Conservation (phyloP, 1,140 invertebrate species). For the Campoletis sonorensis region DNA sequence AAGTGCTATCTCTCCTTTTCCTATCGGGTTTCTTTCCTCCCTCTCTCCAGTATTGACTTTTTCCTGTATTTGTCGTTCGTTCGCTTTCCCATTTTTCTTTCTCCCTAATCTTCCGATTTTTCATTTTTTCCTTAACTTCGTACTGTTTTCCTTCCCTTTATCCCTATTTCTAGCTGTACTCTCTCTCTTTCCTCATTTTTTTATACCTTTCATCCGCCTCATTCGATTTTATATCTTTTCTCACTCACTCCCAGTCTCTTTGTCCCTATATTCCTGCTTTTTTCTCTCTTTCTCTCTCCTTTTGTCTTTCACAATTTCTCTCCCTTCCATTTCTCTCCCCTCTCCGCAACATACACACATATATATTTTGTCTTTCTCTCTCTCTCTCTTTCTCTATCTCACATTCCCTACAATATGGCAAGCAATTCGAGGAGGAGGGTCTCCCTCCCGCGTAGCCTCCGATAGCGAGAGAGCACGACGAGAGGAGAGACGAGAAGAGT, state of each 20-base stretch:
- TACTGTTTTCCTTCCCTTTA: too few species aligned
- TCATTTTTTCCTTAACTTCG: too few species aligned
- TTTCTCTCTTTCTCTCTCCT: background rate
- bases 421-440: background rate
- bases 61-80: background rate
- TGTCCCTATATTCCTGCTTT: background rate
- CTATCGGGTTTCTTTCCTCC: background rate
- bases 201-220: too few species aligned
- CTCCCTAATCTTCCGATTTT: background rate
- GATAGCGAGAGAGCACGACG: conserved; percentile 23
- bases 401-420: background rate
- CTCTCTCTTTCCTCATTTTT: too few species aligned
- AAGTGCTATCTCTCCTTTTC: background rate
- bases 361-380: background rate
- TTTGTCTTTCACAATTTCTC: background rate
- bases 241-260: too few species aligned
- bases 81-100: background rate
- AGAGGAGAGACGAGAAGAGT: background rate
- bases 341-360: background rate
- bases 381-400: background rate
- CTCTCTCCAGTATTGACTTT: background rate
- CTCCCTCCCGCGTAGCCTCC: conserved; percentile 17
- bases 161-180: too few species aligned
- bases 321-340: background rate
- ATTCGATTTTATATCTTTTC: too few species aligned